Evolutionary conservation across 1,140 invertebrate genomes (phyloP).

Genomic region (Drosophila ironensis): DNA sequence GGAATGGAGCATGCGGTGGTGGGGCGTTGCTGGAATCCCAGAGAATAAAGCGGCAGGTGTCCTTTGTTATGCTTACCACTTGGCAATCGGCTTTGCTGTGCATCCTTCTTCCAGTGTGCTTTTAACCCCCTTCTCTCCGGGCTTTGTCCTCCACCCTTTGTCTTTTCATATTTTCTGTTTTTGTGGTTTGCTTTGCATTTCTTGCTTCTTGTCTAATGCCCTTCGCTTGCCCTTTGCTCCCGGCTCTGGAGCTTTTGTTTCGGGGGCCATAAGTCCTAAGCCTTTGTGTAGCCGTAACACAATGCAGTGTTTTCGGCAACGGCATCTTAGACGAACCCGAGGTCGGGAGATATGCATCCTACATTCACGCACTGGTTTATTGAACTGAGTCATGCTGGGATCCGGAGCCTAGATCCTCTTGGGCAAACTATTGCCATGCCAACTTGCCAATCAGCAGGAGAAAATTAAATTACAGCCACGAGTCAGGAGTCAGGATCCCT

Average conservation of each 20-base stretch:
- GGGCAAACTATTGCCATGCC: conserved; percentile 3
- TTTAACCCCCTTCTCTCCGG: not conserved
- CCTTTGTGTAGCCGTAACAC: conserved; percentile 67
- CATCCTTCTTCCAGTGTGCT: conserved; percentile 17
- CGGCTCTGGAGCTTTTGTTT: conserved; percentile 37
- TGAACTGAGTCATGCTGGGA: conserved; percentile 4
- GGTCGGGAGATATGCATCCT: conserved; percentile 1
- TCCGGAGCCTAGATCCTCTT: not conserved
- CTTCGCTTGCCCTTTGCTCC: conserved; percentile 27
- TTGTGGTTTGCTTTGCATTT: conserved; percentile 48
- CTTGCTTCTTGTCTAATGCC: conserved; percentile 48
- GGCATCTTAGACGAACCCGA: not conserved
- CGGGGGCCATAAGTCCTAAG: conserved; percentile 20
- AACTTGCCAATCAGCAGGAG: not conserved
- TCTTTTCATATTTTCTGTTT: conserved; percentile 51
- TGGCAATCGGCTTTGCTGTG: conserved; percentile 73
- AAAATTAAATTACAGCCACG: conserved; percentile 41
- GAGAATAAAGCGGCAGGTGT: conserved; percentile 64
- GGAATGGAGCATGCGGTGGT: conserved; percentile 13
- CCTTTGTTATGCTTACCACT: conserved; percentile 79
- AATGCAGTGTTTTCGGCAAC: conserved; percentile 39
- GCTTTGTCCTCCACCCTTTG: conserved; percentile 59
- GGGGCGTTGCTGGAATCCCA: conserved; percentile 5
- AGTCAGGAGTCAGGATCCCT: too few relatives aligned
- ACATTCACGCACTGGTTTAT: conserved; percentile 8